Evolutionary conservation across 2,113 vertebrate species (phyloP).

Genomic region (Petrocephalus zakoni): DNA sequence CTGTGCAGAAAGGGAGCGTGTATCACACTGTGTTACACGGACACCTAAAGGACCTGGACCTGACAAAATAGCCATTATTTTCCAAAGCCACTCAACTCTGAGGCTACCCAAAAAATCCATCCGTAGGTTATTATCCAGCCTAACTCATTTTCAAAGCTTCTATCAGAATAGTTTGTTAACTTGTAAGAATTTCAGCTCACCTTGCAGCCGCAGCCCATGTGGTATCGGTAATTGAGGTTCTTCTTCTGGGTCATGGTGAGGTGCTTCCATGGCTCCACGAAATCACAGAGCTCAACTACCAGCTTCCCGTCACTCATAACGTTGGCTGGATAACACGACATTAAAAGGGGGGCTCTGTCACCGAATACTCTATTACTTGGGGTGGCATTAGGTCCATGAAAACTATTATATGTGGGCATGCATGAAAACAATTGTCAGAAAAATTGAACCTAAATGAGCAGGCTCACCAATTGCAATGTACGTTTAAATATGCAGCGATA

Average conservation of each 20-base stretch:
- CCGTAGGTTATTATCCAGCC: not conserved
- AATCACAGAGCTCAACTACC: conserved; percentile 78
- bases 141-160: not conserved
- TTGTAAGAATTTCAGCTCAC: conserved; percentile 57
- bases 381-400: not conserved
- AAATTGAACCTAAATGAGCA: not conserved
- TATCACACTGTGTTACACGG: not conserved
- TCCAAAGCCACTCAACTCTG: not conserved
- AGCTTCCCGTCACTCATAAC: conserved; percentile 75
- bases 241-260: conserved; percentile 79
- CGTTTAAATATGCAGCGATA: not conserved
- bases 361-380: not conserved
- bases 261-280: conserved; percentile 80
- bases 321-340: conserved; percentile 59
- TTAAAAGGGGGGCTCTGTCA: not conserved
- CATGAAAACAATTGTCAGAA: not conserved
- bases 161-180: not conserved
- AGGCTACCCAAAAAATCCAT: not conserved
- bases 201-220: conserved; percentile 84
- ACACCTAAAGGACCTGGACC: not conserved
- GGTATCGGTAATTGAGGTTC: conserved; percentile 83
- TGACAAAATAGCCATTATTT: not conserved
- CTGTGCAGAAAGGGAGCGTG: conserved; percentile 46
- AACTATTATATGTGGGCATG: not conserved
- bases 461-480: not conserved